These are phyloP conservation scores for Pituophis catenifer DNA, from an alignment of 2,113 vertebrate species.

Conservation along the genomic window DNA sequence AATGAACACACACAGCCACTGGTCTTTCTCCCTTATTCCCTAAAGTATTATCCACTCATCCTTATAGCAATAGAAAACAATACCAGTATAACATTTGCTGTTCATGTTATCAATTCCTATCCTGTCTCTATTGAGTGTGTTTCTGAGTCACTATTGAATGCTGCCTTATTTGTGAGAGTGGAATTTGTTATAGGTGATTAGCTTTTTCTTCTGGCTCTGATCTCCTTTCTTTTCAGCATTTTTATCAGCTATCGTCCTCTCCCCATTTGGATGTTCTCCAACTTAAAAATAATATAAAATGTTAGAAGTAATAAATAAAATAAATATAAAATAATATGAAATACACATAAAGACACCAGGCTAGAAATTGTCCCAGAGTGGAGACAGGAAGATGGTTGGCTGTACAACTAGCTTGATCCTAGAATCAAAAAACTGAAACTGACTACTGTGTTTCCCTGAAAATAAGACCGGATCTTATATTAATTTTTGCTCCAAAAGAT, in stretches of 20 bases:
- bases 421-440: neutral
- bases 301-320: neutral
- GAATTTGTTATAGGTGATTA: neutral
- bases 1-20: too few relatives aligned
- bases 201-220: neutral
- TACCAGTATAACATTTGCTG: neutral
- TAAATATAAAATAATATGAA: neutral
- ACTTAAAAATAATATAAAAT: neutral
- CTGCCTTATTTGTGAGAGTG: neutral
- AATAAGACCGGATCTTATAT: too few relatives aligned
- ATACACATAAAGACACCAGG: neutral
- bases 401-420: neutral
- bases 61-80: neutral
- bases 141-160: neutral
- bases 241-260: neutral
- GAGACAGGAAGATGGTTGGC: neutral
- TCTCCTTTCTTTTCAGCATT: neutral
- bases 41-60: neutral
- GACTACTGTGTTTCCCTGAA: neutral
- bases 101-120: neutral
- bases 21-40: too few relatives aligned
- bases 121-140: neutral
- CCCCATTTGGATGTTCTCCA: neutral
- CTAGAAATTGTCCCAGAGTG: neutral
- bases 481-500: too few relatives aligned